Conservation (phyloP, 2,888 invertebrate genomes). For the Troilus luridus region DNA sequence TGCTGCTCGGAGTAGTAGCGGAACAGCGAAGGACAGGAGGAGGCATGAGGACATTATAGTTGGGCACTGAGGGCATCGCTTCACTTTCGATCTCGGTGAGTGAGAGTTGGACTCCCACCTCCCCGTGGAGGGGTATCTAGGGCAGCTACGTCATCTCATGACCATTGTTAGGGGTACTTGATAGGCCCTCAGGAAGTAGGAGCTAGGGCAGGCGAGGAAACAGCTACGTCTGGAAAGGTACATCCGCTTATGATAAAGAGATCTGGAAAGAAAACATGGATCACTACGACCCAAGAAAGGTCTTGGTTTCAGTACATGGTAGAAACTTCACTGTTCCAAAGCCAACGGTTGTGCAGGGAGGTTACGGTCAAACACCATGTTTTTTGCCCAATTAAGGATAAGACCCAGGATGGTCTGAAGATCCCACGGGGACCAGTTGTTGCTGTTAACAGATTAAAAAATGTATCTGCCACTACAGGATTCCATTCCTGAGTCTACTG, state of each 20-base stretch:
- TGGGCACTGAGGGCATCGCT: slow-evolving; percentile 57
- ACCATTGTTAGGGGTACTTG: not conserved
- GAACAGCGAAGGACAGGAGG: slow-evolving; percentile 13
- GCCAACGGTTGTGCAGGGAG: no score
- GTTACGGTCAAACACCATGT: no score
- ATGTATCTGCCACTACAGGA: no score
- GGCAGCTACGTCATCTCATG: slow-evolving; percentile 42
- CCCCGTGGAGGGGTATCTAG: slow-evolving; percentile 47
- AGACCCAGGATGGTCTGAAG: no score
- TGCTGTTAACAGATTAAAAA: no score
- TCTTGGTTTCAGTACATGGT: no score
- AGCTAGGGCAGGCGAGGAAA: not conserved
- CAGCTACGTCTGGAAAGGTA: not conserved
- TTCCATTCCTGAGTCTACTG: no score
- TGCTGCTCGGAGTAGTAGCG: slow-evolving; percentile 4
- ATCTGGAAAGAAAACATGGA: no score
- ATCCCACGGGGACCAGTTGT: no score
- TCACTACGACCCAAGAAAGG: no score
- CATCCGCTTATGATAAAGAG: not conserved
- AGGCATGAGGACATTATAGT: slow-evolving; percentile 56
- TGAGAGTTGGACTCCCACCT: slow-evolving; percentile 54
- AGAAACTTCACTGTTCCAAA: no score
- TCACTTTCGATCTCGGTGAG: slow-evolving; percentile 57
- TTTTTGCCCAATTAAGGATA: no score
- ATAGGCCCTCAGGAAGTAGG: not conserved